These are phyloP conservation scores for Synergus gifuensis DNA, from an alignment of 2,888 invertebrate genomes.

Conservation along the genomic window DNA sequence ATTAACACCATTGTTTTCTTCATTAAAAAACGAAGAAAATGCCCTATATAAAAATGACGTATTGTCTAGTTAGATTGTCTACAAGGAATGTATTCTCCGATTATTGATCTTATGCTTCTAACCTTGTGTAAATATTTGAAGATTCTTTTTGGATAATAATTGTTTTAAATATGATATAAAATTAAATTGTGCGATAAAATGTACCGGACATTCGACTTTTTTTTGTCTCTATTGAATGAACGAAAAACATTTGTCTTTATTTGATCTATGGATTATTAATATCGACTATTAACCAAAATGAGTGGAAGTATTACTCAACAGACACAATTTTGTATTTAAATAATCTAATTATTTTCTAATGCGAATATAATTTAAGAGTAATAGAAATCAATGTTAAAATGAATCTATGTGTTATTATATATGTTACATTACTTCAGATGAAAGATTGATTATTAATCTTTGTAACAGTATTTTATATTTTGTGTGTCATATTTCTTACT, in stretches of 20 bases:
- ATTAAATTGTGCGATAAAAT: background rate
- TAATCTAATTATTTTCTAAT: too few species aligned
- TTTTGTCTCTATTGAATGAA: background rate
- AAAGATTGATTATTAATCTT: too few species aligned
- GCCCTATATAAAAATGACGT: too few species aligned
- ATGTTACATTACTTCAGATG: too few species aligned
- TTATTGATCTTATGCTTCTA: background rate
- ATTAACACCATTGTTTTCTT: too few species aligned
- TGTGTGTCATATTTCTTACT: too few species aligned
- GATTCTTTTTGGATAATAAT: background rate
- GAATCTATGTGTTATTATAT: too few species aligned
- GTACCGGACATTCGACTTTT: background rate
- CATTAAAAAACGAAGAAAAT: slow-evolving; percentile 34
- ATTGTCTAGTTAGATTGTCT: background rate
- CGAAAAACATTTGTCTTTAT: background rate
- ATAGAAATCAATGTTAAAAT: too few species aligned
- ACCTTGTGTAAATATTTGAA: background rate
- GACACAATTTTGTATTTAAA: too few species aligned
- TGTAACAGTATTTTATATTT: too few species aligned
- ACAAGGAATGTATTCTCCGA: background rate
- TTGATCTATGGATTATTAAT: background rate
- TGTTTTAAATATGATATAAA: background rate
- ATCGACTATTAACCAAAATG: background rate
- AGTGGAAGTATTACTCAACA: background rate
- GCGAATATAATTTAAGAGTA: too few species aligned